Evolutionary conservation across 2,888 invertebrate genomes (phyloP).

Genomic region (Epinotia demarniana): DNA sequence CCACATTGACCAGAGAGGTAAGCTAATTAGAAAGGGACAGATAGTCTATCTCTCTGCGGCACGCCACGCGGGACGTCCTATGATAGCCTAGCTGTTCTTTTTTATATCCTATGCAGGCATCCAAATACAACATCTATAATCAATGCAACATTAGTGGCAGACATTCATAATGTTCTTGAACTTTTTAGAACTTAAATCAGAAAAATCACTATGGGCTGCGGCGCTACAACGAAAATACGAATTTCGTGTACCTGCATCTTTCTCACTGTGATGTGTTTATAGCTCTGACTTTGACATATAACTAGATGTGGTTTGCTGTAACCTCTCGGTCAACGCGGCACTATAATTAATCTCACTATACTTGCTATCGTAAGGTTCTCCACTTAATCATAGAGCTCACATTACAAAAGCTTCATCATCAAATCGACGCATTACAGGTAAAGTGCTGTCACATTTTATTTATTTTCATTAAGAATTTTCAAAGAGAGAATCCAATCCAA

Average conservation of each 20-base stretch:
- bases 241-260: too few species aligned
- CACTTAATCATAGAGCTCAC: constrained; percentile 26
- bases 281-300: neutral
- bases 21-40: neutral
- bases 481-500: neutral
- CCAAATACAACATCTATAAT: neutral
- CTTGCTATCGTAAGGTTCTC: constrained; percentile 22
- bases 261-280: neutral
- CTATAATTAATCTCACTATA: constrained; percentile 47
- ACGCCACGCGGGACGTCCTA: too few species aligned
- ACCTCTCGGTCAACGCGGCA: constrained; percentile 5
- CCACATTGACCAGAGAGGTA: constrained; percentile 3
- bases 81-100: too few species aligned
- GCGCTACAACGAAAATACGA: too few species aligned
- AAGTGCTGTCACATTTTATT: neutral
- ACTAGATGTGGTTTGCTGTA: neutral
- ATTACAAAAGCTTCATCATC: constrained; percentile 31
- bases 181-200: too few species aligned
- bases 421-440: neutral
- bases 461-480: neutral
- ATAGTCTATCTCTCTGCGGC: too few species aligned
- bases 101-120: too few species aligned
- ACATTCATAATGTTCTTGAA: neutral
- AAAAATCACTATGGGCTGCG: too few species aligned
- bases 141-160: neutral